Evolutionary conservation across 2,888 invertebrate species (phyloP), one percentile per base, ranked within the genome.

Genomic region (Acleris literana): DNA sequence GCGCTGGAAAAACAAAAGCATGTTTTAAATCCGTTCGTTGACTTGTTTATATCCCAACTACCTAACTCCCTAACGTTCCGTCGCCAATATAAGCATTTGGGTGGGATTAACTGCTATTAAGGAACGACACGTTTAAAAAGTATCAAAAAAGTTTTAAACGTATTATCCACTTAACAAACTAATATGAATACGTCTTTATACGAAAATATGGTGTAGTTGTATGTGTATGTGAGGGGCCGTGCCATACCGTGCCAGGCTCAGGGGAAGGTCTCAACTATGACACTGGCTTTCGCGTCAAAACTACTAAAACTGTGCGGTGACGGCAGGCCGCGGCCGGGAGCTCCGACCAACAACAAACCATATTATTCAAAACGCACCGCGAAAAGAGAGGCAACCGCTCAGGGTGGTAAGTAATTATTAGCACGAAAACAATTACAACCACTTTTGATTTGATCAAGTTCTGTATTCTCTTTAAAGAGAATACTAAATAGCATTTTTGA

Each of bases 191-290:
- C 78, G 74, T 74, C 88, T 79, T 87, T 85, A 88, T 70, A 76
- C 74, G 73, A 77, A 83, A 82, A 79, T 80, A 62, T 61, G 61
- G 66, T 66, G 66, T 66, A 66, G 66, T 46, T 66, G 52, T 66
- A 77, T 78, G 80, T 83, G 86, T 78, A 86, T 89, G 86, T 90
- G 86, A 85, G 87, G 82, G 83, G 86, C 72, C 87, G 92, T 92
- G 87, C 90, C 92, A 84, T 84, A 88, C 90, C 84, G 92, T 92
- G 86, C 90, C 92, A 85, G 88, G 75, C 78, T 81, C 82, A 80
- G 81, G 82, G 83, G 84, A 86, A 85, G 84, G 85, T 83, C 83
- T 84, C 81, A 88, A 84, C 88, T 88, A 86, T 88, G 85, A 90
- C 90, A 88, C 90, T 83, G 79, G 78, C 83, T 79, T 83, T 84